Base-by-base conservation (phyloP, 2,113 vertebrate genomes). In the Sarotherodon lohbergeri region DNA sequence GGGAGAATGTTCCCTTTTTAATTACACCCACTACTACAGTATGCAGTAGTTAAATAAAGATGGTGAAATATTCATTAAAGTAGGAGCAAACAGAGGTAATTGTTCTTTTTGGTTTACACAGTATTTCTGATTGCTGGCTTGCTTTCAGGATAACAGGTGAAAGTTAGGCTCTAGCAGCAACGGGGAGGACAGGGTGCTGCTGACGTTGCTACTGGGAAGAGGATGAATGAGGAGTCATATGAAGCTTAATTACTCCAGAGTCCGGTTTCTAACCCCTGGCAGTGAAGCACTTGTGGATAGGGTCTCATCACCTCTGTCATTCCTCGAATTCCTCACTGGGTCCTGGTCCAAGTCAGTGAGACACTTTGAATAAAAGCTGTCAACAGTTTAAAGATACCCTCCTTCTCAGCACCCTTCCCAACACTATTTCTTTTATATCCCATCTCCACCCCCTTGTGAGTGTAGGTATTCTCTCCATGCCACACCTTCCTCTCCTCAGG, bases 201-300 rank as follows among this genome's bases (percentile, higher is more conserved):
- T 95, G 95, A 95, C 91, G 36, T 86, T 86, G 9, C 80, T 36
- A 4, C 68, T 48, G 81, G 41, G 66, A 17, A 43, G 83, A 76
- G 84, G 71, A 29, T 11, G 57, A 87, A 43, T 66, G 81, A 57
- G 82, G 81, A 48, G 48, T 57, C 81, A 87, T 88, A 63, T n/a
- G 57, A 52, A 46, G 57, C 84, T 91, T 94, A 91, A 93, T 92
- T 91, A 76, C 93, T 48, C n/a, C 8, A 39, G 92, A 36, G 83
- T 96, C 89, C 66, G 22, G 91, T 96, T 96, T 95, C 95, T 84
- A 90, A 87, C 55, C 66, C 71, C 63, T 41, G 89, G 83, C 87
- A 91, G 90, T 36, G 81, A 29, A 71, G 68, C 55, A 81, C 86
- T 86, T 82, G 93, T 85, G 88, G 91, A 93, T 81, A 81, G 88